Percentiles rank a stretch among this genome's conserved stretches.
Conservation (phyloP, 2,888 invertebrate genomes). For the Galeopsomyia nigrocyanea region DNA sequence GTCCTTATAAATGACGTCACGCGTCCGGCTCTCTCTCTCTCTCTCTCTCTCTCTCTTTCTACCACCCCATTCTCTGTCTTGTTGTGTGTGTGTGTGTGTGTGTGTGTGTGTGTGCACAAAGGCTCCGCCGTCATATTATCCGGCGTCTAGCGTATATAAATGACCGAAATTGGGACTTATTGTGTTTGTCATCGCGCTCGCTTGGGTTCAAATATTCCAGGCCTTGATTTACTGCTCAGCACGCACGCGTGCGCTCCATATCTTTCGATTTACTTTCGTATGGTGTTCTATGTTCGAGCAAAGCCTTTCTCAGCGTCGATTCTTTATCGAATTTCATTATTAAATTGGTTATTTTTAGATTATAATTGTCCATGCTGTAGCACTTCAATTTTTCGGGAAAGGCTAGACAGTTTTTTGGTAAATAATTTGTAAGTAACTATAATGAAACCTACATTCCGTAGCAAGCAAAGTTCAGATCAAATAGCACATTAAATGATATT, state of each 20-base stretch:
- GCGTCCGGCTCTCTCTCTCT: slow-evolving; percentile 52
- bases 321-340: too few species aligned
- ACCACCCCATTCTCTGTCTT: slow-evolving; percentile 33
- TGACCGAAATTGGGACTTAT: slow-evolving; percentile 69
- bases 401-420: too few species aligned
- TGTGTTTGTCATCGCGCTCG: slow-evolving; percentile 67
- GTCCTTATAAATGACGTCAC: slow-evolving; percentile 69
- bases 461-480: too few species aligned
- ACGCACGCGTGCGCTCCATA: not conserved
- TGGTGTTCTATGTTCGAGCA: too few species aligned
- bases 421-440: too few species aligned
- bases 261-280: not conserved
- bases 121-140: slow-evolving; percentile 67
- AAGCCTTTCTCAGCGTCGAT: too few species aligned
- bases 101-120: slow-evolving; percentile 64
- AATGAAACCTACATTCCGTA: too few species aligned
- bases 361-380: too few species aligned
- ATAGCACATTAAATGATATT: too few species aligned
- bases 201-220: slow-evolving; percentile 52
- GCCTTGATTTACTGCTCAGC: slow-evolving; percentile 55
- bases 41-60: slow-evolving; percentile 2
- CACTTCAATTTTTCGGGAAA: too few species aligned
- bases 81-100: slow-evolving; percentile 56
- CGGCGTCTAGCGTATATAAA: slow-evolving; percentile 67
- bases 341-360: too few species aligned